Percentiles rank a stretch among this genome's conserved stretches.
These are phyloP conservation scores for Odontamblyopus rebecca DNA, from an alignment of 2,797 vertebrate species.

Conservation along the genomic window DNA sequence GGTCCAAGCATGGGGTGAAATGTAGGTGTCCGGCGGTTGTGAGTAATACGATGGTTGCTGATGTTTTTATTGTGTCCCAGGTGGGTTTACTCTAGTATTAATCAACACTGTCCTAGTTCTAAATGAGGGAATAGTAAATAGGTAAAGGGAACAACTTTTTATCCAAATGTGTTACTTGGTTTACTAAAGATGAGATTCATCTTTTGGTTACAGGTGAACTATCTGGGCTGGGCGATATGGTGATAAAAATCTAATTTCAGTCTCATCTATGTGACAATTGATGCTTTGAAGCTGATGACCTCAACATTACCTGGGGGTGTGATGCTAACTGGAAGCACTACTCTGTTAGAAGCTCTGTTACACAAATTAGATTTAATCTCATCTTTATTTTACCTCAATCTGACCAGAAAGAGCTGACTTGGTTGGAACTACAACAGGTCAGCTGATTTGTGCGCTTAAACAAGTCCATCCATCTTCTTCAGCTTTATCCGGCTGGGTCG, in stretches of 20 bases:
- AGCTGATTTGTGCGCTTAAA: no score
- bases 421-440: no score
- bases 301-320: no score
- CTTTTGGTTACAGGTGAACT: background rate
- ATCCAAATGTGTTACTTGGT: background rate
- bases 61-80: conserved; percentile 45
- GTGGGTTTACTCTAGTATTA: conserved; percentile 43
- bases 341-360: no score
- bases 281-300: no score
- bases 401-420: no score
- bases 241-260: background rate
- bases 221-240: background rate
- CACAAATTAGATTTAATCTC: no score
- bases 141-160: background rate
- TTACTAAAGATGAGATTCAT: background rate
- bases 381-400: no score
- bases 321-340: no score
- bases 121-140: conserved; percentile 9
- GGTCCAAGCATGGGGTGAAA: conserved; percentile 42
- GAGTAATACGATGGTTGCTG: conserved; percentile 20
- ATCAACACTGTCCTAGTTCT: conserved; percentile 61
- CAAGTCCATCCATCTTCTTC: no score
- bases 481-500: no score
- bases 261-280: no score
- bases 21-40: conserved; percentile 30